Conservation (phyloP, 2,113 vertebrate species). For the Pelecanoides urinatrix region DNA sequence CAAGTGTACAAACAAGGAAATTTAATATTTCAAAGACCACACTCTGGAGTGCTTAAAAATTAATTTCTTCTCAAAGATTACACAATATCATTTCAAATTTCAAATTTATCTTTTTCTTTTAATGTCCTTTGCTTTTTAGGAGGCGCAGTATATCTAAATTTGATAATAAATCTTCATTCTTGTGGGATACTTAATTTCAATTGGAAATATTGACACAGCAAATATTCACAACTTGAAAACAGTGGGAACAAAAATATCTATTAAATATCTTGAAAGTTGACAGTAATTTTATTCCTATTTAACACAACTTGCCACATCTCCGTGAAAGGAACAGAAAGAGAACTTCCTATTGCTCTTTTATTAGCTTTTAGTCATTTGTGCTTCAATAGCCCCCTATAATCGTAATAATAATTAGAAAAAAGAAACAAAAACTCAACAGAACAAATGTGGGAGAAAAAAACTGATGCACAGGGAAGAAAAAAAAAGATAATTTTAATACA, state of each 20-base stretch:
- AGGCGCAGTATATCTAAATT: neutral
- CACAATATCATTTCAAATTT: neutral
- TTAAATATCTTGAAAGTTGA: rapidly evolving
- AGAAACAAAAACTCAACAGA: neutral
- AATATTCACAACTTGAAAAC: neutral
- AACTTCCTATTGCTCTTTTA: neutral
- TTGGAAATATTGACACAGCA: neutral
- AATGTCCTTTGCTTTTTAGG: neutral
- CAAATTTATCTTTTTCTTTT: neutral
- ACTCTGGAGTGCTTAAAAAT: neutral
- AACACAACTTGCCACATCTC: neutral
- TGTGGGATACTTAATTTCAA: neutral
- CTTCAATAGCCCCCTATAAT: neutral
- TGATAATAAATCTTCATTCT: neutral
- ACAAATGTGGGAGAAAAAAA: neutral
- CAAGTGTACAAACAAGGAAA: neutral
- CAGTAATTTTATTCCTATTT: neutral
- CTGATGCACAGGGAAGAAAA: neutral
- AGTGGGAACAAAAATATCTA: neutral
- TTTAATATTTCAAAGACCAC: neutral
- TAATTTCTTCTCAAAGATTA: neutral
- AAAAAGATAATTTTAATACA: neutral
- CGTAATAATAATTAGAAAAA: neutral
- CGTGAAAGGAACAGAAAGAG: neutral
- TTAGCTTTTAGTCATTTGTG: neutral